phyloP scores from a whole-genome alignment of 2,113 vertebrate genomes.

The Tachysurus fulvidraco region DNA sequence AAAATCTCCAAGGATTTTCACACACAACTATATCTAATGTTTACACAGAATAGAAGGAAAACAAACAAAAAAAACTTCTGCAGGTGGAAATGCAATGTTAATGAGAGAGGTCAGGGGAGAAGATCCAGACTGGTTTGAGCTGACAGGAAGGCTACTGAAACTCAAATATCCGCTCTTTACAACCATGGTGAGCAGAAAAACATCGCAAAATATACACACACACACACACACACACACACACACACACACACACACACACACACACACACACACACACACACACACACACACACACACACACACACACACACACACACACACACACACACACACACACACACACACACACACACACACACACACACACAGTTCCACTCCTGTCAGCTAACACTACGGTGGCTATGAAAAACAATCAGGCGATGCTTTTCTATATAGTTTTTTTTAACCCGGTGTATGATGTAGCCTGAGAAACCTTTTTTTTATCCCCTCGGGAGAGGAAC shows the following conservation, averaged over 20 bases:
- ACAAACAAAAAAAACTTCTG: not conserved
- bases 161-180: not conserved
- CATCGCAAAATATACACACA: not conserved
- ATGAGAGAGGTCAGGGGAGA: not conserved
- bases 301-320: no score
- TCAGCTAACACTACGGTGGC: not conserved
- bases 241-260: no score
- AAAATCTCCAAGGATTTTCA: not conserved
- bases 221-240: no score
- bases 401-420: not conserved
- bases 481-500: not conserved
- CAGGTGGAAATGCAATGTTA: not conserved
- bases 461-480: not conserved
- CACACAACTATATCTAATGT: not conserved
- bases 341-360: no score
- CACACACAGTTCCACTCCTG: not conserved
- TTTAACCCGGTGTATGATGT: not conserved
- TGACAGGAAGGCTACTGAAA: not conserved
- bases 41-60: not conserved
- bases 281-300: no score
- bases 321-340: no score
- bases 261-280: no score
- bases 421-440: not conserved
- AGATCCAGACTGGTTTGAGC: not conserved
- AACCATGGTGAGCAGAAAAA: not conserved